Evolutionary conservation across 1,140 invertebrate genomes (phyloP).

Genomic region (Orius insidiosus): DNA sequence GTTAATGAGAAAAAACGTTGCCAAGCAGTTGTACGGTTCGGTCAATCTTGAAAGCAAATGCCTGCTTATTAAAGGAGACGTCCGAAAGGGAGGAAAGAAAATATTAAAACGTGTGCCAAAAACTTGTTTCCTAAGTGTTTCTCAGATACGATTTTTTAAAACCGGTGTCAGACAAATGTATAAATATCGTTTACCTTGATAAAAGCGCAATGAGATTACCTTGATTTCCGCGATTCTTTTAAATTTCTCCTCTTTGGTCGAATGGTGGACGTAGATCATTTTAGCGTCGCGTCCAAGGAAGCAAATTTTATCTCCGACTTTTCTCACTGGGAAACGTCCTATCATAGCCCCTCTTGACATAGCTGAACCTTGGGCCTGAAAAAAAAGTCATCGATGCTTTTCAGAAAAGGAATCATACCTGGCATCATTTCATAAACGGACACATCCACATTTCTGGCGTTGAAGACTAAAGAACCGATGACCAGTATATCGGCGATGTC

Average conservation of each 20-base stretch:
- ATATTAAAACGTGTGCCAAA: too few relatives aligned
- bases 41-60: too few relatives aligned
- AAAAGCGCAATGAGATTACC: conserved; percentile 7
- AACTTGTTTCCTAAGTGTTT: too few relatives aligned
- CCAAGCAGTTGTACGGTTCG: too few relatives aligned
- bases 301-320: conserved; percentile 18
- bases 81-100: too few relatives aligned
- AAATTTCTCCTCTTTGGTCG: conserved; percentile 16
- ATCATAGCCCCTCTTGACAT: conserved; percentile 18
- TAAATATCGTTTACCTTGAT: background rate
- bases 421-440: conserved; percentile 27
- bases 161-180: too few relatives aligned
- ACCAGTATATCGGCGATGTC: conserved; percentile 28
- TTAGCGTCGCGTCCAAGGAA: conserved; percentile 16
- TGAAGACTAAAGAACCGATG: conserved; percentile 26
- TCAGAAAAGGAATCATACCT: conserved; percentile 7
- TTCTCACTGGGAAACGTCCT: conserved; percentile 19
- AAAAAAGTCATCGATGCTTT: conserved; percentile 15
- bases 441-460: conserved; percentile 28
- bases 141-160: too few relatives aligned
- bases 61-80: too few relatives aligned
- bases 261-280: conserved; percentile 17
- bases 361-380: conserved; percentile 25
- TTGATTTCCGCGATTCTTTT: conserved; percentile 22
- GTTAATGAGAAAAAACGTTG: too few relatives aligned